These are phyloP conservation scores for Meteorus sp. DNA, from an alignment of 1,140 invertebrate genomes.

Conservation along the genomic window DNA sequence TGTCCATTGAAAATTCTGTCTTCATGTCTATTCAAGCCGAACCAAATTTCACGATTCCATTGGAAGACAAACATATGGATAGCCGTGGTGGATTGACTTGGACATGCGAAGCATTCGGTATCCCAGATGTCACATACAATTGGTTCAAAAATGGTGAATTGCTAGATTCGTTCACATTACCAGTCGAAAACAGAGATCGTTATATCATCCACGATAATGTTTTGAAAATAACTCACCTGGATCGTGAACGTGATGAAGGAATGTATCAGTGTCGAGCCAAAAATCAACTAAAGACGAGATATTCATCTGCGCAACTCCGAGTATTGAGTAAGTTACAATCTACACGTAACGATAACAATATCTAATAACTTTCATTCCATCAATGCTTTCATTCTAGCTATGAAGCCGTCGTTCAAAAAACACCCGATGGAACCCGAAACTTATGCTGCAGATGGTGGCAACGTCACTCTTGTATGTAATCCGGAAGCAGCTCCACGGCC, in stretches of 20 bases:
- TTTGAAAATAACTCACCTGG: conserved; percentile 77
- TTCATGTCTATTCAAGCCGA: conserved; percentile 85
- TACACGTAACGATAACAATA: conserved; percentile 19
- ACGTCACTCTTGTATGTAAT: conserved; percentile 88
- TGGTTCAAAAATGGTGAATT: conserved; percentile 89
- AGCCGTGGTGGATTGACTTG: conserved; percentile 81
- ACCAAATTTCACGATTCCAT: conserved; percentile 90
- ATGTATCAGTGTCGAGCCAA: conserved; percentile 94
- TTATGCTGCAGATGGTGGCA: conserved; percentile 87
- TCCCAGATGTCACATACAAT: conserved; percentile 89
- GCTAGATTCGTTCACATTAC: conserved; percentile 68
- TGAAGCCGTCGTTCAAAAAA: conserved; percentile 90
- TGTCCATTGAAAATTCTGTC: conserved; percentile 75
- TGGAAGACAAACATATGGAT: conserved; percentile 88
- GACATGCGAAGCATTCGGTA: conserved; percentile 94
- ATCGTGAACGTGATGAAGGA: conserved; percentile 81
- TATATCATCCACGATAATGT: conserved; percentile 87
- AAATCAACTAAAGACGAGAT: conserved; percentile 85
- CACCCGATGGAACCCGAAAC: conserved; percentile 83
- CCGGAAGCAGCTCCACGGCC: conserved; percentile 93
- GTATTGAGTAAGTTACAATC: conserved; percentile 69
- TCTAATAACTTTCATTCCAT: conserved; percentile 18
- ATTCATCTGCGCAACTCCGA: conserved; percentile 86
- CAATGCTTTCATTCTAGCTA: conserved; percentile 56
- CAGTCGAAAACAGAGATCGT: conserved; percentile 69